Evolutionary conservation across 2,113 vertebrate species (phyloP).

Genomic region (Notothenia rossii): DNA sequence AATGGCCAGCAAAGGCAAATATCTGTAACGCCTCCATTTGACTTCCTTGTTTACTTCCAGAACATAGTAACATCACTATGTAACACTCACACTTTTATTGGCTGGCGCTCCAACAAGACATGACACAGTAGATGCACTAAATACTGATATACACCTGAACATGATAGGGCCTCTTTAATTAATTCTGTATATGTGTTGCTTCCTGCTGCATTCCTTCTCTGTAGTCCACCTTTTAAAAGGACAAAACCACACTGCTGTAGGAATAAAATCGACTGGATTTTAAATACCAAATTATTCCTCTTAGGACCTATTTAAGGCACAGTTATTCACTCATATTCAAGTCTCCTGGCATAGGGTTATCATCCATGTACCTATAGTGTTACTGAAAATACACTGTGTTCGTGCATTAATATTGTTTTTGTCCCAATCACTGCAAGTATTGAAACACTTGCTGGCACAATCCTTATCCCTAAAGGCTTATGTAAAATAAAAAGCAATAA

Average conservation of each 20-base stretch:
- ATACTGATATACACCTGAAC: no score
- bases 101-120: no score
- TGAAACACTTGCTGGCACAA: constrained; percentile 49
- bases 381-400: constrained; percentile 34
- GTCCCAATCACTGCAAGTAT: constrained; percentile 41
- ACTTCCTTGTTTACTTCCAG: no score
- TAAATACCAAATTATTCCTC: constrained; percentile 38
- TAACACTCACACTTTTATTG: no score
- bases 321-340: constrained; percentile 41
- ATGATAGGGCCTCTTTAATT: neutral
- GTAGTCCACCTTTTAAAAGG: constrained; percentile 18
- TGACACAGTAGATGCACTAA: no score
- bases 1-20: no score
- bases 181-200: constrained; percentile 37
- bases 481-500: constrained; percentile 65
- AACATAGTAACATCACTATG: no score
- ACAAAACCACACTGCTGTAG: constrained; percentile 55
- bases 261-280: constrained; percentile 40
- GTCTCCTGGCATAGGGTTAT: constrained; percentile 19
- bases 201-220: constrained; percentile 48
- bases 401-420: neutral
- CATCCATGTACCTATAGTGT: constrained; percentile 27
- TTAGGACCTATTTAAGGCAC: constrained; percentile 26
- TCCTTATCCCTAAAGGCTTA: constrained; percentile 47
- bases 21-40: no score